Evolutionary conservation across 1,140 invertebrate species (phyloP).

Genomic region (Drosophila yakuba): DNA sequence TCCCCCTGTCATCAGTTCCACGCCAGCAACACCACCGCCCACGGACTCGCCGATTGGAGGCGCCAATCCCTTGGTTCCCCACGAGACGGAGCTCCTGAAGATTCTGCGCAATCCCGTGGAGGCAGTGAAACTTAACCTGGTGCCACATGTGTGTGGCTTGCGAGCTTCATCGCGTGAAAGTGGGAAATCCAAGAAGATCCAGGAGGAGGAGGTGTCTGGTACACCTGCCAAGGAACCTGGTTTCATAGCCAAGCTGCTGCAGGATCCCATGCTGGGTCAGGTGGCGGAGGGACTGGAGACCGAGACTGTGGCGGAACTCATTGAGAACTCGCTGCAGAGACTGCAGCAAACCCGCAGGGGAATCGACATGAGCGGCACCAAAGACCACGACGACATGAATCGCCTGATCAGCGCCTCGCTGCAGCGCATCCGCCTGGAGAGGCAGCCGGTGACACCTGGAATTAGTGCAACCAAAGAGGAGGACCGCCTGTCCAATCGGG

Average conservation of each 20-base stretch:
- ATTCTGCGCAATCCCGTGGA: slow-evolving; percentile 89
- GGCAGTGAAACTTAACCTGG: slow-evolving; percentile 89
- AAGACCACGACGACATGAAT: slow-evolving; percentile 87
- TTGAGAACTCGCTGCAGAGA: slow-evolving; percentile 88
- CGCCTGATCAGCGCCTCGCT: slow-evolving; percentile 87
- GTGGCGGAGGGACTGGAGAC: slow-evolving; percentile 87
- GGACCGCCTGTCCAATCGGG: slow-evolving; percentile 80
- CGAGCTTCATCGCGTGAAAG: slow-evolving; percentile 20
- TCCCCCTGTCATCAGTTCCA: slow-evolving; percentile 46
- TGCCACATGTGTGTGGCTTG: slow-evolving; percentile 89
- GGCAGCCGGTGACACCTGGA: slow-evolving; percentile 51
- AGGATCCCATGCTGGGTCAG: slow-evolving; percentile 87
- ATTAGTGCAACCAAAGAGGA: slow-evolving; percentile 70
- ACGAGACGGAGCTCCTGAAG: slow-evolving; percentile 85
- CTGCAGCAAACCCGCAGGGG: slow-evolving; percentile 86
- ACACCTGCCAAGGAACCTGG: slow-evolving; percentile 26
- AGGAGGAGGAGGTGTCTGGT: neutral
- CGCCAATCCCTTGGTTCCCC: slow-evolving; percentile 52
- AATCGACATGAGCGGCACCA: slow-evolving; percentile 85
- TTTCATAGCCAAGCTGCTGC: slow-evolving; percentile 87
- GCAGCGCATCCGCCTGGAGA: slow-evolving; percentile 85
- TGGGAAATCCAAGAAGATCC: slow-evolving; percentile 47
- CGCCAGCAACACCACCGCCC: slow-evolving; percentile 44
- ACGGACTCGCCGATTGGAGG: neutral
- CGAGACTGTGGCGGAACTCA: slow-evolving; percentile 86